These are phyloP conservation scores for Chiridota heheva DNA, from an alignment of 35 echinoderm and acorn worm genomes.

Conservation along the genomic window DNA sequence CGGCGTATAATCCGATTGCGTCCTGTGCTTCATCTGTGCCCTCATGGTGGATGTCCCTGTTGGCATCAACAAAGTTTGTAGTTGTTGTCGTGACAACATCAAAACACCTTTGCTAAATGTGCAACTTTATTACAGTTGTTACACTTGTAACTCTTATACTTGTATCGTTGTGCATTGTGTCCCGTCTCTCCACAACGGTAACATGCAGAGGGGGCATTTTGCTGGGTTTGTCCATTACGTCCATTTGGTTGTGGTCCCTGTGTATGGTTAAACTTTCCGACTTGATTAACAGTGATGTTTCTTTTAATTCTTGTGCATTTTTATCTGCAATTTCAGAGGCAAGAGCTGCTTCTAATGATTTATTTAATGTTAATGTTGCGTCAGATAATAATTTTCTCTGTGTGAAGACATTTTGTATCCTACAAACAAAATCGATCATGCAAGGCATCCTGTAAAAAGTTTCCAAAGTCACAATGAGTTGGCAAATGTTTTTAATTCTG, in stretches of 20 bases:
- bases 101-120: neutral
- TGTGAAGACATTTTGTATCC: neutral
- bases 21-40: too few species aligned
- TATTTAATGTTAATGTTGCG: neutral
- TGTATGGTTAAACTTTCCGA: neutral
- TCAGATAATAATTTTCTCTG: neutral
- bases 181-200: neutral
- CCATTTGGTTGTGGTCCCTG: neutral
- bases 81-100: neutral
- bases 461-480: conserved; percentile 15
- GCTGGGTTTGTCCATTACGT: neutral
- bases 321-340: conserved; percentile 12
- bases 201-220: neutral
- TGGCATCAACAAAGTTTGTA: too few species aligned
- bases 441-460: conserved; percentile 3
- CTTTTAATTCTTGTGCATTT: conserved; percentile 19
- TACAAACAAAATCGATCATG: conserved; percentile 16
- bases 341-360: neutral
- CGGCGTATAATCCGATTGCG: too few species aligned
- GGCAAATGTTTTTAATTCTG: conserved; percentile 2
- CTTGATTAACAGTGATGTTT: neutral
- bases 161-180: conserved; percentile 14
- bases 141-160: conserved; percentile 15
- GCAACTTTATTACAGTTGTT: conserved; percentile 2
- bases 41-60: too few species aligned